A percentile compares a stretch with the other conserved stretches of the same genome.
These are phyloP conservation scores for Poecile atricapillus DNA, from an alignment of 2,113 vertebrate genomes.

Conservation along the genomic window DNA sequence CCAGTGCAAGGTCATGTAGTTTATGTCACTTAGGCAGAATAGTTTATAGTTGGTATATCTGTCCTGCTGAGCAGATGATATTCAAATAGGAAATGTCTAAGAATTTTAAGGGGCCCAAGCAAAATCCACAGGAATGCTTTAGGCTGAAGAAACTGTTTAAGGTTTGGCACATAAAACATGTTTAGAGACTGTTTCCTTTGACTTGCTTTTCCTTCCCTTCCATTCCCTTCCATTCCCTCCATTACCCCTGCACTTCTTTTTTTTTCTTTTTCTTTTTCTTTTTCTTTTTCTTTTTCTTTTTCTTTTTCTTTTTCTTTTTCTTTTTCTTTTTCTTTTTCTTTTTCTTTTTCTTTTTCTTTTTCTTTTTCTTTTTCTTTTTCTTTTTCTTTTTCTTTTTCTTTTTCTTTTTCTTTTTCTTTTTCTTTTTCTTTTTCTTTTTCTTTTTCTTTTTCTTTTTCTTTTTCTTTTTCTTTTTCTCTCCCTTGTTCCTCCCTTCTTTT, in stretches of 20 bases:
- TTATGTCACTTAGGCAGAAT: not conserved
- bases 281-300: fast-evolving
- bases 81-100: not conserved
- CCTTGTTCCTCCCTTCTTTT: not conserved
- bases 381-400: too few species aligned
- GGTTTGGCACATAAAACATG: not conserved
- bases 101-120: not conserved
- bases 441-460: fast-evolving
- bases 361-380: not conserved
- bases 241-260: fast-evolving
- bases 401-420: too few species aligned
- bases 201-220: not conserved
- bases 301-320: too few species aligned
- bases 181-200: not conserved
- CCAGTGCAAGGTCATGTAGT: not conserved
- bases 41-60: not conserved
- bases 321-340: not conserved
- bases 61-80: not conserved
- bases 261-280: fast-evolving
- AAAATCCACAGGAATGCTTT: not conserved
- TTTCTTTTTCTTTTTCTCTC: not conserved
- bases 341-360: fast-evolving
- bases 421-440: too few species aligned
- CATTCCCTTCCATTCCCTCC: not conserved
- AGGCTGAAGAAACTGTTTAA: not conserved